Percentiles rank a stretch among this genome's conserved stretches.
These are phyloP conservation scores for Ophraella communa DNA, from an alignment of 2,888 invertebrate species.

Conservation along the genomic window DNA sequence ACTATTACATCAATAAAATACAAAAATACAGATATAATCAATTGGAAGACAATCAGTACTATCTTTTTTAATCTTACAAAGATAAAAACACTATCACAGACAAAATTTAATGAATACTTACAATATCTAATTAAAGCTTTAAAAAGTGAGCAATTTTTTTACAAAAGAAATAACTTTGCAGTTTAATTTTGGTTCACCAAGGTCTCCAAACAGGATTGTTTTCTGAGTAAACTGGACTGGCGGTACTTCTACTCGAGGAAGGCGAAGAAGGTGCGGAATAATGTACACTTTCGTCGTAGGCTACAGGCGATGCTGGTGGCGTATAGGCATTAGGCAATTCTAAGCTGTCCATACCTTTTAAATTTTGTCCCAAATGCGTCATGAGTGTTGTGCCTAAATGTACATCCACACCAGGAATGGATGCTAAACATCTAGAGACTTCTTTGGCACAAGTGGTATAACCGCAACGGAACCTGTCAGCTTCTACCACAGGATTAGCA, in stretches of 20 bases:
- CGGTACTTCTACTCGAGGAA: conserved; percentile 59
- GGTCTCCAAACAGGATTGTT: conserved; percentile 67
- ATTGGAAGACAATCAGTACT: conserved; percentile 16
- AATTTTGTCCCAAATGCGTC: conserved; percentile 84
- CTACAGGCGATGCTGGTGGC: conserved; percentile 64
- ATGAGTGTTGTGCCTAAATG: conserved; percentile 84
- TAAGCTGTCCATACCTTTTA: conserved; percentile 73
- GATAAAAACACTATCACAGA: conserved; percentile 4
- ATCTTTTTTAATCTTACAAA: conserved; percentile 2
- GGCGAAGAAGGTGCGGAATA: conserved; percentile 75
- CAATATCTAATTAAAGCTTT: conserved; percentile 29
- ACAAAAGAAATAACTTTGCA: conserved; percentile 13
- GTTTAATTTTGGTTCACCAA: conserved; percentile 57
- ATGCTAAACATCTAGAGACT: conserved; percentile 83
- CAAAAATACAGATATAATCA: conserved; percentile 5
- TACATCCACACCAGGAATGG: conserved; percentile 84
- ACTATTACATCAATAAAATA: background rate
- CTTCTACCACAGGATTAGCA: conserved; percentile 72
- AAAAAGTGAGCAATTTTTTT: conserved; percentile 33
- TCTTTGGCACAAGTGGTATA: conserved; percentile 89
- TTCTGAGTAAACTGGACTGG: conserved; percentile 59
- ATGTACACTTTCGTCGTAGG: conserved; percentile 59
- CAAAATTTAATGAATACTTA: conserved; percentile 12
- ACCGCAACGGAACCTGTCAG: conserved; percentile 84
- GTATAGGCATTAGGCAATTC: conserved; percentile 61